Conservation (phyloP, 2,797 vertebrate genomes). For the Melanotaenia parkinsoni region DNA sequence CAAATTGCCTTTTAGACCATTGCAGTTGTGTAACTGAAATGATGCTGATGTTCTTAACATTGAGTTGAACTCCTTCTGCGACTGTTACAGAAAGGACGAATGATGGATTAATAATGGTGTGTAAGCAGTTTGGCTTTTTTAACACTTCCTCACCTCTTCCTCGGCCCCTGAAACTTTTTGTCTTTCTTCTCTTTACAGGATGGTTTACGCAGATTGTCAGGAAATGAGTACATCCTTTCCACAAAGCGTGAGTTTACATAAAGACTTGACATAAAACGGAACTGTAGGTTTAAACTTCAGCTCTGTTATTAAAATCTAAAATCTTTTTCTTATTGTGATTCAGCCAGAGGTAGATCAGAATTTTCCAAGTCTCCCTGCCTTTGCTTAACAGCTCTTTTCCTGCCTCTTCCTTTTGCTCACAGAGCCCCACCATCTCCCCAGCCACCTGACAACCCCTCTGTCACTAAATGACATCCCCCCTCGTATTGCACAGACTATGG, state of each 20-base stretch:
- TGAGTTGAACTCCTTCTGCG: not conserved
- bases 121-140: not conserved
- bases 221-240: slow-evolving; percentile 93
- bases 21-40: not conserved
- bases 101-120: slow-evolving; percentile 6
- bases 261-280: not conserved
- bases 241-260: slow-evolving; percentile 89
- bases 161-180: slow-evolving; percentile 11
- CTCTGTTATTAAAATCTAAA: not conserved
- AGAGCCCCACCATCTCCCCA: slow-evolving; percentile 88
- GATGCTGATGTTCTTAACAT: not conserved
- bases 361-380: not conserved
- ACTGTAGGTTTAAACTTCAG: not conserved
- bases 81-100: slow-evolving; percentile 9
- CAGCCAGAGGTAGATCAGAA: not conserved
- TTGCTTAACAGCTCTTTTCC: slow-evolving; percentile 16
- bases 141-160: not conserved
- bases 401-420: slow-evolving; percentile 29
- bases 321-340: not conserved
- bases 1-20: not conserved
- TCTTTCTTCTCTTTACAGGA: slow-evolving; percentile 82
- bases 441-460: slow-evolving; percentile 84
- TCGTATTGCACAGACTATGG: slow-evolving; percentile 91
- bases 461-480: slow-evolving; percentile 92
- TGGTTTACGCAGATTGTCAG: slow-evolving; percentile 93